A percentile compares a stretch with the other conserved stretches of the same genome.
Conservation (phyloP, 1,140 invertebrate genomes). For the Drosophila sp. region DNA sequence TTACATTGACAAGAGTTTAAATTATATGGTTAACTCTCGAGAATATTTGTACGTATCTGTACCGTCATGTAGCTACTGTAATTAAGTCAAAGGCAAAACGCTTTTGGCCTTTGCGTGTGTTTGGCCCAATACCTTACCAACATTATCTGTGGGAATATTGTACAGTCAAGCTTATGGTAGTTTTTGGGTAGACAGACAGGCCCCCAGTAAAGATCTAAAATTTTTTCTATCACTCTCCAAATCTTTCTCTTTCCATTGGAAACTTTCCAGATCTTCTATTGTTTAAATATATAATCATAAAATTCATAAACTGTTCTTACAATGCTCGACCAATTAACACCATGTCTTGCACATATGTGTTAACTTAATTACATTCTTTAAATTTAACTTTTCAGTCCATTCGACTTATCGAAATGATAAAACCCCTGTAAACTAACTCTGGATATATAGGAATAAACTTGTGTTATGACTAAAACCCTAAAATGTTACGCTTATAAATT, state of each 20-base stretch:
- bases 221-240: neutral
- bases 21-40: constrained; percentile 25
- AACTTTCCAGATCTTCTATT: constrained; percentile 24
- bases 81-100: constrained; percentile 46
- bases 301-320: constrained; percentile 45
- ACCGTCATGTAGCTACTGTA: constrained; percentile 33
- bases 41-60: constrained; percentile 10
- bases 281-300: constrained; percentile 15
- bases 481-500: too few species aligned
- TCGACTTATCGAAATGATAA: neutral
- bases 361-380: constrained; percentile 63
- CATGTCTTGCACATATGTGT: constrained; percentile 52
- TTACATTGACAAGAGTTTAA: constrained; percentile 33
- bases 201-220: neutral
- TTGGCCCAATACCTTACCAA: constrained; percentile 5
- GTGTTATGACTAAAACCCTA: too few species aligned
- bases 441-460: too few species aligned
- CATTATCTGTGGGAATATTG: neutral
- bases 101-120: constrained; percentile 40
- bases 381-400: neutral
- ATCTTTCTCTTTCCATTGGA: constrained; percentile 3
- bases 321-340: constrained; percentile 54
- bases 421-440: neutral
- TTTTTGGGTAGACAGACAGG: neutral
- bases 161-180: neutral